Evolutionary conservation across 2,888 invertebrate genomes (phyloP).

Genomic region (Cloeon dipterum): DNA sequence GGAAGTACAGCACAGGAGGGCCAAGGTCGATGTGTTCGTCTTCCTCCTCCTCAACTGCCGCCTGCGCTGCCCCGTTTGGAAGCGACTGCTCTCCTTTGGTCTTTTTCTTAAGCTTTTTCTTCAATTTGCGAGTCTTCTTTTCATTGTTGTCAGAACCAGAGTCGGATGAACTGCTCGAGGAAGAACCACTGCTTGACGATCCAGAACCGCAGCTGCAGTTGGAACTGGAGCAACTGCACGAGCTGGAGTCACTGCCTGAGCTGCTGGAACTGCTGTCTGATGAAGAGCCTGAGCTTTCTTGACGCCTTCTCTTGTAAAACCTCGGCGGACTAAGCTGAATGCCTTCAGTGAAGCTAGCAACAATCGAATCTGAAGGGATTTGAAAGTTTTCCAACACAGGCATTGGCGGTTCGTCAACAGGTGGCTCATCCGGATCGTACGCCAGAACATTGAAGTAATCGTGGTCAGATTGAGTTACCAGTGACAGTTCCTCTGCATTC

Average conservation of each 20-base stretch:
- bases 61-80: constrained; percentile 5
- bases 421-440: constrained; percentile 6
- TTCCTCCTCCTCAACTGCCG: constrained; percentile 21
- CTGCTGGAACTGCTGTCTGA: constrained; percentile 45
- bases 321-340: constrained; percentile 10
- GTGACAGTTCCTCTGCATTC: constrained; percentile 9
- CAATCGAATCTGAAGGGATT: too few species aligned
- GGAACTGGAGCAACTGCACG: constrained; percentile 59
- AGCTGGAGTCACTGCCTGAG: constrained; percentile 60
- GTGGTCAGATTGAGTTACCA: constrained; percentile 19
- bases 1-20: constrained; percentile 34
- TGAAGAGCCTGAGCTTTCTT: constrained; percentile 32
- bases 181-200: constrained; percentile 29
- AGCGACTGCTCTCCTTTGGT: constrained; percentile 11
- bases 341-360: too few species aligned
- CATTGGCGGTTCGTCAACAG: constrained; percentile 12
- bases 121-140: background rate
- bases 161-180: constrained; percentile 23
- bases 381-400: constrained; percentile 10
- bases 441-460: too few species aligned
- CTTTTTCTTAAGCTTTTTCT: constrained; percentile 15
- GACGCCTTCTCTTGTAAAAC: constrained; percentile 25
- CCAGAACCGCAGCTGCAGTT: constrained; percentile 36
- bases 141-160: constrained; percentile 22
- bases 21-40: constrained; percentile 18